Base-by-base conservation (phyloP, 1,140 invertebrate species). In the Eumeta japonica region DNA sequence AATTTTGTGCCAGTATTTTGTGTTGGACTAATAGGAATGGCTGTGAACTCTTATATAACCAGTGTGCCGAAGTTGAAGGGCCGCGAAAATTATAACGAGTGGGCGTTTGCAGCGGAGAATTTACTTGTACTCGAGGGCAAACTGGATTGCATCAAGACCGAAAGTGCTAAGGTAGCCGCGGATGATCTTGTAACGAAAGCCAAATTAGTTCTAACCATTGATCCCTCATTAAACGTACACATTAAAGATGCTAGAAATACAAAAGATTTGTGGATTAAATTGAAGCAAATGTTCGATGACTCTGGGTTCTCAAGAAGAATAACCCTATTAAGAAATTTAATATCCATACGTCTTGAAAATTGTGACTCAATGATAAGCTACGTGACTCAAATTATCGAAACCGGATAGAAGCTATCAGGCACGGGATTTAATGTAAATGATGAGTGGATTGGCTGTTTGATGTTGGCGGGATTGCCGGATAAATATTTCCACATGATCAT, bases 401-500 rank as follows among this genome's bases (percentile, higher is more conserved):
- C n/a, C n/a, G n/a, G 46, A 37, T 16, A 12, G 20, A 28, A 28
- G 37, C 31, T 48, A 17, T 27, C 24, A 11, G 35, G 46, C 17
- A 48, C 41, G 2, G 46, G 46, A 14, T 46, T 16, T 68, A 11
- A 30, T 68, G 14, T 53, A 57, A n/a, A n/a, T n/a, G n/a, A n/a
- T n/a, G n/a, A n/a, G n/a, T n/a, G n/a, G n/a, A n/a, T n/a, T n/a
- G n/a, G n/a, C n/a, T n/a, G n/a, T n/a, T n/a, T n/a, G n/a, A n/a
- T n/a, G n/a, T n/a, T n/a, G n/a, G n/a, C n/a, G 1, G 64, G 61
- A 14, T 44, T 65, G 0, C 16, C 43, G 17, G 43, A 49, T 14
- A 45, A 39, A 15, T 49, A 24, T 37, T 19, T 31, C 10, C 61
- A 61, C 2, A 62, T 65, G 55, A 58, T 66, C 14, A 24, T n/a